phyloP scores from a whole-genome alignment of 2,888 invertebrate genomes.

The Chrysolina americana region DNA sequence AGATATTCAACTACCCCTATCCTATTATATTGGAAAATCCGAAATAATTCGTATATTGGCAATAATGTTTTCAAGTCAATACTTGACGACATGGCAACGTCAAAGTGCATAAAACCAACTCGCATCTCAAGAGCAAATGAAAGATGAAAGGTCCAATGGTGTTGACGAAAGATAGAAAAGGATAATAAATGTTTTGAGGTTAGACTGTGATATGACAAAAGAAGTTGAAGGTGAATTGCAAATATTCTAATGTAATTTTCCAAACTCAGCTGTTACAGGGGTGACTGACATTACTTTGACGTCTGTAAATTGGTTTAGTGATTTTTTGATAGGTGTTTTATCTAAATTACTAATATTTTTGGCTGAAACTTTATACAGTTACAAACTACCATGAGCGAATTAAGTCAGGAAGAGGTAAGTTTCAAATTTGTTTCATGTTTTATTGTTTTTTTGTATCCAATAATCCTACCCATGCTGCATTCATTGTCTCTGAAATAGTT shows the following conservation, averaged over 20 bases:
- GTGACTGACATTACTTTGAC: slow-evolving; percentile 55
- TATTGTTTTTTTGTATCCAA: background rate
- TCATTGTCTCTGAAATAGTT: slow-evolving; percentile 19
- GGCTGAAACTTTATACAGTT: slow-evolving; percentile 14
- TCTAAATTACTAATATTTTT: slow-evolving; percentile 47
- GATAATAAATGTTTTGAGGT: slow-evolving; percentile 13
- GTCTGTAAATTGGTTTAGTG: slow-evolving; percentile 57
- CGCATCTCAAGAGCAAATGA: too few species aligned
- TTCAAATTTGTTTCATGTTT: slow-evolving; percentile 55
- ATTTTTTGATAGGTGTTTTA: slow-evolving; percentile 50
- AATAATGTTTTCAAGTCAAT: background rate
- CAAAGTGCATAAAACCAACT: background rate
- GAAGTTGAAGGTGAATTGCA: slow-evolving; percentile 26
- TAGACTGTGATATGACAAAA: slow-evolving; percentile 37
- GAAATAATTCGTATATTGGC: too few species aligned
- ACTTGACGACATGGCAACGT: background rate
- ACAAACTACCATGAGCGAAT: slow-evolving; percentile 80
- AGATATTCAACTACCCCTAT: too few species aligned
- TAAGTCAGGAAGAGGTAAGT: slow-evolving; percentile 91
- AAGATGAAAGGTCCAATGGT: background rate
- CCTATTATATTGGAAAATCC: too few species aligned
- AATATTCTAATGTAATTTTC: slow-evolving; percentile 37
- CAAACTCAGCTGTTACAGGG: slow-evolving; percentile 47
- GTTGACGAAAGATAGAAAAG: background rate
- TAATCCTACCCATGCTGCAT: slow-evolving; percentile 9